Evolutionary conservation across 1,140 invertebrate species (phyloP).

Genomic region (Atopsyche davidsoni): DNA sequence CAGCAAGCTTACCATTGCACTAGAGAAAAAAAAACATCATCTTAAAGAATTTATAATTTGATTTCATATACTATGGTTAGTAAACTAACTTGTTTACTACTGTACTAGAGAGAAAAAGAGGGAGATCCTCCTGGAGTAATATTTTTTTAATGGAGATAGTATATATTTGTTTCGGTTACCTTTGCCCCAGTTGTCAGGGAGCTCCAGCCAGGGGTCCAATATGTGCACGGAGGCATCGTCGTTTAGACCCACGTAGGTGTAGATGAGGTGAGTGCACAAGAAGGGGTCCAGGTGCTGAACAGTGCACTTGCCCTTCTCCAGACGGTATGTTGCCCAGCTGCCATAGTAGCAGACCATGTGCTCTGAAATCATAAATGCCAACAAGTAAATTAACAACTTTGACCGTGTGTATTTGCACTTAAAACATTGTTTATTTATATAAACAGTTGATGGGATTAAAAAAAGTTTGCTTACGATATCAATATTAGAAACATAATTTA

Average conservation of each 20-base stretch:
- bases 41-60: conserved; percentile 57
- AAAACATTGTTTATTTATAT: too few species aligned
- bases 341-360: conserved; percentile 64
- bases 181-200: not conserved
- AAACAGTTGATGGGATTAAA: too few species aligned
- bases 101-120: too few species aligned
- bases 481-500: too few species aligned
- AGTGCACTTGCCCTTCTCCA: conserved; percentile 56
- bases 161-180: not conserved
- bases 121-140: not conserved
- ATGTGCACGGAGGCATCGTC: conserved; percentile 44
- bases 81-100: conserved; percentile 45
- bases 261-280: conserved; percentile 68
- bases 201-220: conserved; percentile 58
- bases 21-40: conserved; percentile 67
- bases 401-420: too few species aligned
- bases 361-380: too few species aligned
- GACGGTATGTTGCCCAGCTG: conserved; percentile 65
- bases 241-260: conserved; percentile 60
- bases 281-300: conserved; percentile 60
- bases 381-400: too few species aligned
- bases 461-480: too few species aligned
- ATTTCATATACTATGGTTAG: conserved; percentile 54
- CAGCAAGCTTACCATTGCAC: conserved; percentile 53
- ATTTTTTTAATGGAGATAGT: not conserved